Base-by-base conservation (phyloP, 2,113 vertebrate genomes). In the Machaerirhynchus nigripectus region DNA sequence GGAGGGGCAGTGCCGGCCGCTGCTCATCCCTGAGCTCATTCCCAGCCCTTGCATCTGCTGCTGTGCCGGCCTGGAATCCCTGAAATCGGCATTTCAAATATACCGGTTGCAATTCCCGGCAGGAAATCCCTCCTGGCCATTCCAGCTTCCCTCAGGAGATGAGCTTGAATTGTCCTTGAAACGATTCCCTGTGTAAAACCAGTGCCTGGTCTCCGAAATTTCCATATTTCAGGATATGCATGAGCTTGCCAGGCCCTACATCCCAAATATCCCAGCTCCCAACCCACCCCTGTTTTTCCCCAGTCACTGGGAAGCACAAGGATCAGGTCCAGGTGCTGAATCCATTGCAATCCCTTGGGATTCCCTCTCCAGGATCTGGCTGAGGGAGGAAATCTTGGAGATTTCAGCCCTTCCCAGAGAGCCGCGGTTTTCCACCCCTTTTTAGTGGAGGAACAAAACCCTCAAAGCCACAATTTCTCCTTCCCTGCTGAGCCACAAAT, bases 11-110 rank as follows among this genome's bases (percentile, higher is more conserved):
- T 47, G 53, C 27, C 4, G 11, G 31, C 35, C 57, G 27, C 87
- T 95, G 89, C 80, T 91, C 65, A 18, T 80, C 87, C 87, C 91
- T 13, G n/a, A 42, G 86, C 80, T 94, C 52, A 77, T 81, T 81
- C 93, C 79, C 83, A 73, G 60, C 64, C 69, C 64, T 68, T 7
- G 0, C 24, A 13, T n/a, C 53, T 6, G 8, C 65, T 74, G 35
- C 42, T 40, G 31, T 8, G 27, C 47, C 0, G 1, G 44, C 18
- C 59, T 49, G 22, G 57, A 60, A 79, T 22, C 13, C n/a, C 59
- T 61, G 47, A 61, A 70, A 84, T 15, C 8, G 4, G 77, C 85
- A 59, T 59, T 84, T 81, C 30, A 46, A 46, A 40, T 8, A 68
- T 61, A 37, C 35, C 40, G 11, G 40, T 12, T 0, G 0, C 2